phyloP scores from a whole-genome alignment of 1,140 invertebrate genomes.

The Drosophila subpulchrella region DNA sequence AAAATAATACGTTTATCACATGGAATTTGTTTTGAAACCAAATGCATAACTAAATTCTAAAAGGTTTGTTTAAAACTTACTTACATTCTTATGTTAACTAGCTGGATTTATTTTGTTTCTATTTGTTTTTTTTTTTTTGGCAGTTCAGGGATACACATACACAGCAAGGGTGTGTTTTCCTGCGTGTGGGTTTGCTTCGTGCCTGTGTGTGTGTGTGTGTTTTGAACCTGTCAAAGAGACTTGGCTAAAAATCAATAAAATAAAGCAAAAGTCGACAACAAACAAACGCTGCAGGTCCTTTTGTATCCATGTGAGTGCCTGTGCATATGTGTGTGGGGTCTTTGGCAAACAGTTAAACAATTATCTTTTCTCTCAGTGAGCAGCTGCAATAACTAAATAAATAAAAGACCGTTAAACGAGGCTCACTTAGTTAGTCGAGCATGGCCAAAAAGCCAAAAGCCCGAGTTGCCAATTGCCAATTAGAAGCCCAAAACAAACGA shows the following conservation, averaged over 20 bases:
- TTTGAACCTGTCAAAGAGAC: constrained; percentile 60
- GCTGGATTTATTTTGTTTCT: constrained; percentile 33
- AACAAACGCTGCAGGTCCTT: constrained; percentile 45
- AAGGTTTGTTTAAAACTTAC: constrained; percentile 19
- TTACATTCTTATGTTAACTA: constrained; percentile 19
- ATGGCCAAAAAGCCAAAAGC: constrained; percentile 28
- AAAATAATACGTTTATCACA: neutral
- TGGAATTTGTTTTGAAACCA: neutral
- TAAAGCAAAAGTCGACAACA: constrained; percentile 59
- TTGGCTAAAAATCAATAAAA: constrained; percentile 62
- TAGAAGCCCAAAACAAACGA: constrained; percentile 22
- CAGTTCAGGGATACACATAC: constrained; percentile 62
- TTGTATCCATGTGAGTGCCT: neutral
- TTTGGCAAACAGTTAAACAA: neutral
- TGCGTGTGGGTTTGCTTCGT: constrained; percentile 11
- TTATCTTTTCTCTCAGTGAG: neutral
- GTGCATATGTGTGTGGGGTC: neutral
- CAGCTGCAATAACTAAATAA: constrained; percentile 25
- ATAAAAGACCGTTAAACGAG: constrained; percentile 43
- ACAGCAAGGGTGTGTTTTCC: constrained; percentile 66
- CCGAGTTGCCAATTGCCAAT: constrained; percentile 36
- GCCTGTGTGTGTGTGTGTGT: constrained; percentile 18
- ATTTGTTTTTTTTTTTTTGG: constrained; percentile 23
- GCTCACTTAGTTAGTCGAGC: constrained; percentile 35
- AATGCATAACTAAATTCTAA: neutral